These are phyloP conservation scores for Timema cristinae DNA, from an alignment of 2,888 invertebrate species.

Conservation along the genomic window DNA sequence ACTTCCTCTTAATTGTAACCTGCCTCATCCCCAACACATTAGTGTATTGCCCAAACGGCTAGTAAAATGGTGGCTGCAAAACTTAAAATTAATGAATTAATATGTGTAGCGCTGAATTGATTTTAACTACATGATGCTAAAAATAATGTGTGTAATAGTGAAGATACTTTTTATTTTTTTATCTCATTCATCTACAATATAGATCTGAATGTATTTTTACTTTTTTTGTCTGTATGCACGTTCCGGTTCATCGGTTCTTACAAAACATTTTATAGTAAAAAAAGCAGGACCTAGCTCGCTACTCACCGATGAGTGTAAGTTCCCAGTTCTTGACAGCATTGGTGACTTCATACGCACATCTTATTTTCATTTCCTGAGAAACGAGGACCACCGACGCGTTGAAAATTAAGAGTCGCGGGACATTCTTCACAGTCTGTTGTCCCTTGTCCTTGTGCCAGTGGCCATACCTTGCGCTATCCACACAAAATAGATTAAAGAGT, in stretches of 20 bases:
- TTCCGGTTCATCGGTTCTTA: too few relatives aligned
- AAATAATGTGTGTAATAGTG: neutral
- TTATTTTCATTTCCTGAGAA: conserved; percentile 98
- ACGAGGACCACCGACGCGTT: conserved; percentile 91
- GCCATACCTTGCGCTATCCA: conserved; percentile 85
- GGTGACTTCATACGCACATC: conserved; percentile 97
- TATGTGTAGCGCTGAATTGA: too few relatives aligned
- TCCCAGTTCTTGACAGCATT: conserved; percentile 97
- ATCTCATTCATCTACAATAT: neutral
- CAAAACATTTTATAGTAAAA: neutral
- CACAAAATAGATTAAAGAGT: too few relatives aligned
- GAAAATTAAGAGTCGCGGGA: conserved; percentile 93
- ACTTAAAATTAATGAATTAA: too few relatives aligned
- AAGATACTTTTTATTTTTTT: conserved; percentile 2
- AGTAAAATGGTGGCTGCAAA: too few relatives aligned
- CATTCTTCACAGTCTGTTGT: conserved; percentile 86
- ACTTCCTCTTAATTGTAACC: too few relatives aligned
- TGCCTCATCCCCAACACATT: too few relatives aligned
- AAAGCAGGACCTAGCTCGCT: neutral
- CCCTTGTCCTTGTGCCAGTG: conserved; percentile 99
- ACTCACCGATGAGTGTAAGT: conserved; percentile 84
- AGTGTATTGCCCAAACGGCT: too few relatives aligned
- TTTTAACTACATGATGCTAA: too few relatives aligned
- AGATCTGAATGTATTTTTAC: neutral
- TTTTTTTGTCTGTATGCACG: too few relatives aligned